Percentiles rank a stretch among this genome's conserved stretches.
Conservation (phyloP, 2,113 vertebrate genomes). For the Hirundichthys speculiger region DNA sequence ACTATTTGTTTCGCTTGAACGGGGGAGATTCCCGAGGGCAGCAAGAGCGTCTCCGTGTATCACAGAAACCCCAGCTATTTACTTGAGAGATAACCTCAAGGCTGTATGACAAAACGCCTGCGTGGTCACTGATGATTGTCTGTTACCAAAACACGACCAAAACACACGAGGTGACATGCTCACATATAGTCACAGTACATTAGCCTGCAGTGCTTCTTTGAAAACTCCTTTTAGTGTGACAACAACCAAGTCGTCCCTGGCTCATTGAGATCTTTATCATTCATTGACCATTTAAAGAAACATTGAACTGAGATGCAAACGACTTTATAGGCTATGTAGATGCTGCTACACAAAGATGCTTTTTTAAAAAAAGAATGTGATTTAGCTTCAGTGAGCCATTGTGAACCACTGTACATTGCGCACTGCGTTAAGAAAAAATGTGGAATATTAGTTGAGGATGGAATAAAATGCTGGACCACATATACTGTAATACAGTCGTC, state of each 20-base stretch:
- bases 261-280: background rate
- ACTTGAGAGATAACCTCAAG: conserved; percentile 62
- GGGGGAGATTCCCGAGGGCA: conserved; percentile 39
- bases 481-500: too few species aligned
- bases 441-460: too few species aligned
- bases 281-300: background rate
- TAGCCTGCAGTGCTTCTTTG: background rate
- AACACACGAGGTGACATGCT: conserved; percentile 13
- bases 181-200: background rate
- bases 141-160: conserved; percentile 54
- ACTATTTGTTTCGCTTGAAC: conserved; percentile 56
- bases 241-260: background rate
- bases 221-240: background rate
- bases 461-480: too few species aligned
- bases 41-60: conserved; percentile 39
- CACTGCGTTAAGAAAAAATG: too few species aligned
- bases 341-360: too few species aligned
- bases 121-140: conserved; percentile 43
- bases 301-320: too few species aligned
- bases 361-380: too few species aligned
- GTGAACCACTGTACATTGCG: too few species aligned
- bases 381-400: too few species aligned
- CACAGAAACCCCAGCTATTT: conserved; percentile 49
- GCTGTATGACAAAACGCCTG: conserved; percentile 44
- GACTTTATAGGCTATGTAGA: too few species aligned